Base-by-base conservation (phyloP, 2,888 invertebrate genomes). In the Orthosia gracilis region DNA sequence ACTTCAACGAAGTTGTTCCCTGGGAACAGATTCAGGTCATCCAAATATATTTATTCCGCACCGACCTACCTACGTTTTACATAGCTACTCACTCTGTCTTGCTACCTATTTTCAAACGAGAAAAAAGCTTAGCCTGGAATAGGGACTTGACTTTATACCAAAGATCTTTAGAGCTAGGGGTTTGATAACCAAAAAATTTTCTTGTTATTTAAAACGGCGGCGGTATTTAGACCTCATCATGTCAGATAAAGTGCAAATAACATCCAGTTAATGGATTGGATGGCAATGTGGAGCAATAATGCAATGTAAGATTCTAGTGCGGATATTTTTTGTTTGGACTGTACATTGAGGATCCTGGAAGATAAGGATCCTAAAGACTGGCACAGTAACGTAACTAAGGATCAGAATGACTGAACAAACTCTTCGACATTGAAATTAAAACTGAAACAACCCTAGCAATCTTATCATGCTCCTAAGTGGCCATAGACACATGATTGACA, bases 401-500 rank as follows among this genome's bases (percentile, higher is more conserved):
- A n/a, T 18, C 49, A 21, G 3, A 62, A 31, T 12, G 11, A 23
- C 13, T 11, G 1, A 5, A 2, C 5, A 31, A 55, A 61, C 17
- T 23, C 21, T 15, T 18, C 4, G 47, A 12, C 23, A 45, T 15
- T 18, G 3, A 31, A 50, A 45, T 40, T 47, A 49, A 23, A n/a
- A 62, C 15, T 15, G 3, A 72, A 26, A 61, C 15, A 21, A 47
- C 12, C 17, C 15, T 47, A 40, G 23, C 15, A 15, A 11, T 12
- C 49, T 40, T 57, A 54, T 31, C 64, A 59, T 64, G 59, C 55
- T 61, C 50, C 12, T 69, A 72, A 73, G 72, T 76, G 74, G 61
- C 65, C 26, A 55, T 23, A 74, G 49, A 67, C 66, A 69, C 47
- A 73, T 80, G 50, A 79, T 70, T 80, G 82, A 83, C 78, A 73